Percentiles rank a stretch among this genome's conserved stretches.
phyloP scores from a whole-genome alignment of 2,113 vertebrate species.

The Phylloscopus trochiloides region DNA sequence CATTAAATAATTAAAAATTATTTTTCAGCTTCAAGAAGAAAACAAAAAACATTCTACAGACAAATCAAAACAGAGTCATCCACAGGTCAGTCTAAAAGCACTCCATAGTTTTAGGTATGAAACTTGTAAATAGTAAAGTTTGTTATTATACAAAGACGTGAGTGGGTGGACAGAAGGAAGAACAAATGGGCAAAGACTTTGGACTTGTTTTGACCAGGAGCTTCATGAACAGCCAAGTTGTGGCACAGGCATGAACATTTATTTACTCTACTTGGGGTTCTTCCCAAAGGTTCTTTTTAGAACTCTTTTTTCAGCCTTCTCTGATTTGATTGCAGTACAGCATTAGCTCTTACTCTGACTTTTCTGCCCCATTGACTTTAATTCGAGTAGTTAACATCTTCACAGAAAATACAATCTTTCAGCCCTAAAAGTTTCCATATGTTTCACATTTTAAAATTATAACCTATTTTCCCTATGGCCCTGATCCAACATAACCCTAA shows the following conservation, averaged over 20 bases:
- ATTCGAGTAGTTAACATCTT: not conserved
- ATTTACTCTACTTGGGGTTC: not conserved
- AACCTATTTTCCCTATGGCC: not conserved
- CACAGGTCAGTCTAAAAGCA: constrained; percentile 77
- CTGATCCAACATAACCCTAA: not conserved
- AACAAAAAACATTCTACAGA: constrained; percentile 42
- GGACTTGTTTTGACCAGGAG: not conserved
- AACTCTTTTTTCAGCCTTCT: not conserved
- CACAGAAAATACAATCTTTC: not conserved
- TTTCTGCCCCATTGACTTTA: not conserved
- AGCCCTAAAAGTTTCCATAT: not conserved
- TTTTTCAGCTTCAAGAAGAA: constrained; percentile 61
- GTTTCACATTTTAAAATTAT: not conserved
- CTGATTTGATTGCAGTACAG: not conserved
- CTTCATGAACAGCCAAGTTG: not conserved
- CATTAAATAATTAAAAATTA: not conserved
- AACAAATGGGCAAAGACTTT: not conserved
- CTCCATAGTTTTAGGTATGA: not conserved
- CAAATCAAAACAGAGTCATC: constrained; percentile 76
- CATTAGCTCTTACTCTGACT: not conserved
- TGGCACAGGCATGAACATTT: not conserved
- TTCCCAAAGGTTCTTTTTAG: not conserved
- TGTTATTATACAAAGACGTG: not conserved
- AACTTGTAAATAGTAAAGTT: not conserved
- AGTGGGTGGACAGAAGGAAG: not conserved